Percentiles rank a stretch among this genome's conserved stretches.
These are phyloP conservation scores for Dromococcyx pavoninus DNA, from an alignment of 2,797 vertebrate species.

Conservation along the genomic window DNA sequence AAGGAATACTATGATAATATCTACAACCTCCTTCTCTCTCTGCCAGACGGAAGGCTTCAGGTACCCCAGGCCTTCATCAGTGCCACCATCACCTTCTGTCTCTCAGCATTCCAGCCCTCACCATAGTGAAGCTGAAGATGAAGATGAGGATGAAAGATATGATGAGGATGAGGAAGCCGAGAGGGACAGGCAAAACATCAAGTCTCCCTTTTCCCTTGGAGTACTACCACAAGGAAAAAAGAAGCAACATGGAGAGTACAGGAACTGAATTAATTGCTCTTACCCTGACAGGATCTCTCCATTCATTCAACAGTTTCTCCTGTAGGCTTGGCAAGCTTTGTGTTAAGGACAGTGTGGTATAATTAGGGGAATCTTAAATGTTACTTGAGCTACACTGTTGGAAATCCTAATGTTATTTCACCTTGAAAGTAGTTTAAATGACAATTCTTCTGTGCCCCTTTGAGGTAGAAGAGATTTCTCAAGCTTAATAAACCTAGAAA, in stretches of 20 bases:
- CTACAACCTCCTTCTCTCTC: background rate
- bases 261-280: conserved; percentile 72
- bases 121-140: conserved; percentile 84
- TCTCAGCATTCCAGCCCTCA: conserved; percentile 89
- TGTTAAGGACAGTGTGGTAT: background rate
- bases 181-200: conserved; percentile 91
- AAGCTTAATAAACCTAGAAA: conserved; percentile 18
- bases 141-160: conserved; percentile 84
- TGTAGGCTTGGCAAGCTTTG: conserved; percentile 33
- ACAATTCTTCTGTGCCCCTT: background rate
- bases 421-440: conserved; percentile 30
- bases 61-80: conserved; percentile 89
- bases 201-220: conserved; percentile 81
- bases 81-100: conserved; percentile 89
- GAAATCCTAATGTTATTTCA: background rate
- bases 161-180: conserved; percentile 92
- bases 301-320: background rate
- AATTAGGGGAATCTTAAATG: conserved; percentile 23
- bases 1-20: background rate
- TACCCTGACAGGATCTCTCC: background rate
- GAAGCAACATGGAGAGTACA: conserved; percentile 81
- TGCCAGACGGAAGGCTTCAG: conserved; percentile 88
- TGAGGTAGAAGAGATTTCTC: conserved; percentile 30
- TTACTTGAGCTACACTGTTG: background rate
- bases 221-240: conserved; percentile 76